Base-by-base conservation (phyloP, 2,888 invertebrate genomes). In the Pteria penguin region DNA sequence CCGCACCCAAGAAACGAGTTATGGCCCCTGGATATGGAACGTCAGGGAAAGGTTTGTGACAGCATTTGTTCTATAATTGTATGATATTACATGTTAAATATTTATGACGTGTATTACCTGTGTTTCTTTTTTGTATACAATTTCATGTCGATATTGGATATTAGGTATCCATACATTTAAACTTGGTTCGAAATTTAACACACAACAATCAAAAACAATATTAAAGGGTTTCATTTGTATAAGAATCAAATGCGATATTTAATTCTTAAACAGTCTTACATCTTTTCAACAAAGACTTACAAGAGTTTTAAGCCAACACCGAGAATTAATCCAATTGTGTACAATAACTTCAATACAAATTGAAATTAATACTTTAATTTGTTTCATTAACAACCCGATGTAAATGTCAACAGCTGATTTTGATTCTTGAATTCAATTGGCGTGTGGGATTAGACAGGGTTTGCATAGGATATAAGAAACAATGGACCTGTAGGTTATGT, bases 1-100 rank as follows among this genome's bases (percentile, higher is more conserved):
- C 90, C 14, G 91, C 91, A 31, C 91, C 90, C 2, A 86, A 84
- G 68, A 87, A 86, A 55, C 88, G 88, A 63, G 86, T 87, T 69
- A 89, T 90, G 88, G 87, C 90, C 55, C 88, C 89, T 69, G 90
- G 90, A 4, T 89, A 84, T 81, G 79, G 80, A 75, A 79, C 79
- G 18, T 75, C 75, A 58, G 74, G 79, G 52, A 82, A 86, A 84
- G 85, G 88, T 88, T 52, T 65, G 85, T 78, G 54, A 52, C 4
- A n/a, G 18, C 52, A 2, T 52, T 52, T 52, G 18, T 4, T 52
- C 52, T 52, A 18, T 52, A 52, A n/a, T 52, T n/a, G n/a, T 52
- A n/a, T n/a, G n/a, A n/a, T n/a, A n/a, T n/a, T n/a, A n/a, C n/a
- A n/a, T n/a, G n/a, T n/a, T n/a, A n/a, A n/a, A n/a, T n/a, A n/a